phyloP scores from a whole-genome alignment of 92 coral and sea anemone genomes.

The Umimayanthus chanpuru region DNA sequence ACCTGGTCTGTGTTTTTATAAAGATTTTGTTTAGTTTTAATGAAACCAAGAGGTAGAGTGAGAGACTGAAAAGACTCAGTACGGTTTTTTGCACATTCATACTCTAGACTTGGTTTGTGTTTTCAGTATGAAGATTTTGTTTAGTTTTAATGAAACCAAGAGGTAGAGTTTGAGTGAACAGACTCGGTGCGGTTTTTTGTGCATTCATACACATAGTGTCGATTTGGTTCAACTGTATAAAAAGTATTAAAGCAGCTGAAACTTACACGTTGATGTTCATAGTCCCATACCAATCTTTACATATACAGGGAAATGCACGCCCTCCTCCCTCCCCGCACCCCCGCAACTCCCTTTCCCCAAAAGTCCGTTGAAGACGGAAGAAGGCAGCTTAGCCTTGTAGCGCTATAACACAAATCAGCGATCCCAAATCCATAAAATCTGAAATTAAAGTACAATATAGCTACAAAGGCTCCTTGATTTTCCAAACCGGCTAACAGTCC shows the following conservation, averaged over 20 bases:
- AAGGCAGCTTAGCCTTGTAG: conserved; percentile 9
- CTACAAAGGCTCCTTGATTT: conserved; percentile 6
- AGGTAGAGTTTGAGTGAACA: conserved; percentile 11
- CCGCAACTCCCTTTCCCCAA: conserved; percentile 14
- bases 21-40: too few relatives aligned
- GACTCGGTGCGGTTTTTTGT: conserved; percentile 7
- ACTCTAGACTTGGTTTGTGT: not conserved
- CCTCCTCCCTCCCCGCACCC: conserved; percentile 10
- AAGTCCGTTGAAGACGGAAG: conserved; percentile 16
- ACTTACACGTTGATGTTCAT: conserved; percentile 15
- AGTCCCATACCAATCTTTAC: conserved; percentile 16
- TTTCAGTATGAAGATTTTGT: conserved; percentile 10
- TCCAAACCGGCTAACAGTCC: conserved; percentile 9
- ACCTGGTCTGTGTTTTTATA: too few relatives aligned
- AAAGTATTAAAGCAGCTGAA: conserved; percentile 12
- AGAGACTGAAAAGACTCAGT: too few relatives aligned
- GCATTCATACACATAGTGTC: not conserved
- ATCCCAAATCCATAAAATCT: conserved; percentile 11
- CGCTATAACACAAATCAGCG: conserved; percentile 17
- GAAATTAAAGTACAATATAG: conserved; percentile 6
- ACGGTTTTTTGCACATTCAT: not conserved
- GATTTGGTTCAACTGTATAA: conserved; percentile 12
- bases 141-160: too few relatives aligned
- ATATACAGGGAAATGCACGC: conserved; percentile 20
- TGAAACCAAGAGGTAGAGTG: too few relatives aligned